Evolutionary conservation across 2,113 vertebrate genomes (phyloP).

Genomic region (Apeltes quadracus): DNA sequence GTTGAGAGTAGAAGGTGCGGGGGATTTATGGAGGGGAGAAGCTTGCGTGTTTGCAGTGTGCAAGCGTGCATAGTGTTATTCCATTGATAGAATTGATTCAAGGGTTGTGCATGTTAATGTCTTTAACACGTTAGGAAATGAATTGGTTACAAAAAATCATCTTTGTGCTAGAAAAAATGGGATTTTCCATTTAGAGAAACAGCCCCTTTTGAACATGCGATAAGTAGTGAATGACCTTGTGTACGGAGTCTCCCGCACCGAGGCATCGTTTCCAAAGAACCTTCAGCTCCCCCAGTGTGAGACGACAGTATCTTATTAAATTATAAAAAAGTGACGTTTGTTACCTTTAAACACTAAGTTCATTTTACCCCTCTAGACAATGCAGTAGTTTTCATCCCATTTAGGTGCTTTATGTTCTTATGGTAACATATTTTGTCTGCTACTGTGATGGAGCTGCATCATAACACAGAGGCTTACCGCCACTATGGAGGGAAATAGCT

Average conservation of each 20-base stretch:
- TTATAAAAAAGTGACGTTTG: no score
- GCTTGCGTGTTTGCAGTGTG: slow-evolving; percentile 4
- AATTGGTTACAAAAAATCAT: slow-evolving; percentile 10
- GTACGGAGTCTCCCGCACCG: neutral
- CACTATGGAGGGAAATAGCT: no score
- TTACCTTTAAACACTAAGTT: no score
- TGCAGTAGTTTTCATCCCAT: no score
- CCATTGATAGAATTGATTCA: slow-evolving; percentile 25
- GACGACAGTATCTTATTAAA: no score
- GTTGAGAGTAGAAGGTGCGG: slow-evolving; percentile 30
- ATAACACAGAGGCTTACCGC: no score
- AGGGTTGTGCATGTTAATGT: slow-evolving; percentile 1
- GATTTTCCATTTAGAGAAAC: neutral
- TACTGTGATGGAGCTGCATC: no score
- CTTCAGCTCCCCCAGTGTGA: neutral
- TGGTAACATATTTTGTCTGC: no score
- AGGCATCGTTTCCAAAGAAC: neutral
- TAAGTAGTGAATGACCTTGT: neutral
- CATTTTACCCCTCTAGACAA: neutral
- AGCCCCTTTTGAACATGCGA: neutral
- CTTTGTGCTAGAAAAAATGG: neutral
- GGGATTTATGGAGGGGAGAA: slow-evolving; percentile 25
- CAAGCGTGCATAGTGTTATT: neutral
- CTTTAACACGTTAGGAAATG: slow-evolving; percentile 16
- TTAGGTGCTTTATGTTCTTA: no score